Base-by-base conservation (phyloP, 2,797 vertebrate genomes). In the Poeciliopsis turneri region DNA sequence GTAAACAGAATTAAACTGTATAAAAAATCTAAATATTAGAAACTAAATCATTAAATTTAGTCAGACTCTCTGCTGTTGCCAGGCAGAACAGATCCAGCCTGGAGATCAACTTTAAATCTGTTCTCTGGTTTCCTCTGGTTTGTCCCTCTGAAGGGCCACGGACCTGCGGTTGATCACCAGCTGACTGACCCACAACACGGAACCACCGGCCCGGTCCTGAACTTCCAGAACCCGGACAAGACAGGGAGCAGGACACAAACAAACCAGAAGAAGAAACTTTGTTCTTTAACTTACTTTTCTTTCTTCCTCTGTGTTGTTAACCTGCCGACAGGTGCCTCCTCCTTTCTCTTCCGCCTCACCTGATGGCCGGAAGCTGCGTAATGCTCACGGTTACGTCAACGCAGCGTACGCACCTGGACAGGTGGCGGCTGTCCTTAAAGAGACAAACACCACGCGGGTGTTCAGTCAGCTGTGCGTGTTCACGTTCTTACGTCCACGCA, bases 291-390 rank as follows among this genome's bases (percentile, higher is more conserved):
- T 90, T 83, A 90, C 87, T 92, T 74, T 69, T 84, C 12, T 15
- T 4, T 20, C 25, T 39, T 49, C 15, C 2, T 53, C 46, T 64
- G 43, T 5, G 0, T 18, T 36, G 39, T 73, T 49, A 39, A 87
- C 81, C 86, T 78, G 74, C 39, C 5, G 28, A 78, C 88, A 90
- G 86, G 80, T 1, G 76, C 36, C 30, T 41, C 18, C 4, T 5
- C 18, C 7, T 36, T 75, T 64, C 72, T 78, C 88, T 90, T 91
- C 87, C 88, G 84, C 77, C 69, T 87, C 80, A 86, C 78, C 84
- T 85, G 82, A 55, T 6, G 75, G 47, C 78, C 78, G 77, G 79
- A 85, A 78, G n/a, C 59, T 43, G 20, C 66, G 76, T 43, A 36
- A 72, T 25, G 11, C 41, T 10, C 47, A 25, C 23, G 45, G 4